A percentile compares a stretch with the other conserved stretches of the same genome.
These are phyloP conservation scores for Holothuria glaberrima DNA, from an alignment of 35 echinoderm and acorn worm species.

Conservation along the genomic window DNA sequence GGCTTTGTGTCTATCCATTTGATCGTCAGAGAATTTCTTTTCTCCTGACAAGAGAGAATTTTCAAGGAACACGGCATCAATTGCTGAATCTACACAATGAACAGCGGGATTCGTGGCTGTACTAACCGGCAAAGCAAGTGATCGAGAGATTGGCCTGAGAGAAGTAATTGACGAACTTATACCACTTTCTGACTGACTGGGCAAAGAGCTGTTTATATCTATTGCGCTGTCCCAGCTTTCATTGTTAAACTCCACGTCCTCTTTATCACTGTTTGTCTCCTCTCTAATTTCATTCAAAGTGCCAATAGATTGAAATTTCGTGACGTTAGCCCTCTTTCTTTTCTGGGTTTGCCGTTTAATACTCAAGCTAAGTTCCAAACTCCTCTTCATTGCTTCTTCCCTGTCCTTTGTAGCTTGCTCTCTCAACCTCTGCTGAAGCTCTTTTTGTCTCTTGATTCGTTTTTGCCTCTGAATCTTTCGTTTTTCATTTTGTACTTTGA, in stretches of 20 bases:
- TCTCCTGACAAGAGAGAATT: not conserved
- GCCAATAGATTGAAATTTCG: not conserved
- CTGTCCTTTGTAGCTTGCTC: constrained; percentile 27
- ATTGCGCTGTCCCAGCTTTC: not conserved
- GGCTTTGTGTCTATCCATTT: not conserved
- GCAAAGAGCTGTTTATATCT: too few species aligned
- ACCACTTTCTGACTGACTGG: not conserved
- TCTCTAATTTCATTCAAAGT: not conserved
- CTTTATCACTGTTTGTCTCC: too few species aligned
- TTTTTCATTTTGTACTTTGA: constrained; percentile 47
- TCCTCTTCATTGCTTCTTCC: constrained; percentile 3
- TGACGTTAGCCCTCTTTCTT: not conserved
- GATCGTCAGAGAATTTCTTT: not conserved
- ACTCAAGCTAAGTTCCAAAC: constrained; percentile 6
- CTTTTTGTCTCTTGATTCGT: constrained; percentile 23
- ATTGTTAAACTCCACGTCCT: not conserved
- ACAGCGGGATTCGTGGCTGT: not conserved
- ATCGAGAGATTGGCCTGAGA: not conserved
- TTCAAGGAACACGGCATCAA: not conserved
- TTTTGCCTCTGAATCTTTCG: constrained; percentile 28
- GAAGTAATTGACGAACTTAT: not conserved
- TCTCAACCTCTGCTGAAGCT: constrained; percentile 14
- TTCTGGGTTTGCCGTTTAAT: not conserved
- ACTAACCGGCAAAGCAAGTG: not conserved
- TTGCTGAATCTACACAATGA: not conserved